A percentile compares a stretch with the other conserved stretches of the same genome.
These are phyloP conservation scores for Panorpa germanica DNA, from an alignment of 2,888 invertebrate genomes.

Conservation along the genomic window DNA sequence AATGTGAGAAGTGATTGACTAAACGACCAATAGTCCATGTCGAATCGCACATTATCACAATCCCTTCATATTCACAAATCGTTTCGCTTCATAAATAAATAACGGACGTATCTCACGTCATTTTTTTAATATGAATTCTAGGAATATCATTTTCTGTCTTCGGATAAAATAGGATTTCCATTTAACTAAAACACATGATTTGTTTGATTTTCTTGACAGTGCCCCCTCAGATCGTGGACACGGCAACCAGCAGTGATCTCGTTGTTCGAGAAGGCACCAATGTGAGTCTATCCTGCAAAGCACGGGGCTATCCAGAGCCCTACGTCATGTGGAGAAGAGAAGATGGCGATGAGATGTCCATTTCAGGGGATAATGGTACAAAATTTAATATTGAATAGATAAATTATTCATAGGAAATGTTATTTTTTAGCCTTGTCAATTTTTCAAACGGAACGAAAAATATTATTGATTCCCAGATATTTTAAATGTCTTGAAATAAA, in stretches of 20 bases:
- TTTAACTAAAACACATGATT: too few species aligned
- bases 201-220: conserved; percentile 47
- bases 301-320: conserved; percentile 75
- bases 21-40: too few species aligned
- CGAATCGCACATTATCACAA: too few species aligned
- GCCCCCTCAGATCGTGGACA: conserved; percentile 76
- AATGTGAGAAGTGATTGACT: too few species aligned
- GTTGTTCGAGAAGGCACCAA: conserved; percentile 79
- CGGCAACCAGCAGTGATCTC: conserved; percentile 81
- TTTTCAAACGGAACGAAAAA: too few species aligned
- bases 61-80: too few species aligned
- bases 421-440: too few species aligned
- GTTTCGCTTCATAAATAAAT: neutral
- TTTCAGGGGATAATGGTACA: conserved; percentile 75
- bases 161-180: too few species aligned
- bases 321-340: conserved; percentile 87
- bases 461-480: too few species aligned
- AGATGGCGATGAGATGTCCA: conserved; percentile 75
- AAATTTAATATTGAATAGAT: conserved; percentile 8
- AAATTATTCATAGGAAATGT: neutral
- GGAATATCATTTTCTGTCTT: too few species aligned
- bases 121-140: too few species aligned
- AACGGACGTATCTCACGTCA: neutral
- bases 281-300: conserved; percentile 73
- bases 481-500: too few species aligned